Evolutionary conservation across 2,797 vertebrate species (phyloP), one percentile per base, ranked within the genome.

Genomic region (Picus viridis): DNA sequence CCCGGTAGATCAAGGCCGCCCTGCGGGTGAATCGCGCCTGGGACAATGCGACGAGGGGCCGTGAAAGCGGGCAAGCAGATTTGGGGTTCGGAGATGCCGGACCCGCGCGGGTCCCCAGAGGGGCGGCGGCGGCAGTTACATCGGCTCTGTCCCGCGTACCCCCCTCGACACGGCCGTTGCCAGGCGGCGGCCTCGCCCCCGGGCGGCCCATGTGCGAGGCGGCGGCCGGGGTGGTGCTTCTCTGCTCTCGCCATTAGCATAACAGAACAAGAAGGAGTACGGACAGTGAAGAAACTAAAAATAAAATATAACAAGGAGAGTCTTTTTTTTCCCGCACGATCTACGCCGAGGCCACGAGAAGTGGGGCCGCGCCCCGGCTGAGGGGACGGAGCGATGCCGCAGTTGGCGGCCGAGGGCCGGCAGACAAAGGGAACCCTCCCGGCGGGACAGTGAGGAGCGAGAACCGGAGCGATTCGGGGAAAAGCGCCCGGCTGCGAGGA

Each of bases 401-500:
- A 90, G 69, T 59, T 74, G 92, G 83, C 76, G 89, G 83, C 75
- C 54, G 63, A 65, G 54, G 89, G 67, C 71, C 86, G 74, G 71
- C 64, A 94, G 86, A 93, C 94, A 94, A 93, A 94, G 89, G 69
- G 76, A 80, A 16, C 36, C 57, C 67, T 57, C 71, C 62, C 67
- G 79, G 17, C 53, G 49, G 88, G 67, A 61, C 82, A 70, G 41
- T 39, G 18, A 36, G n/a, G 7, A 51, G 69, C 53, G 5, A 45
- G 39, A 41, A 69, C 20, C 56, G 19, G 62, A 45, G 53, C n/a
- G 27, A n/a, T 20, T 41, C 26, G 24, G 51, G 47, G 3, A 16
- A 36, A 56, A 12, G 39, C 30, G 22, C 43, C 59, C 22, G 30
- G 34, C 68, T 18, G 9, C 22, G 10, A 16, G 23, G n/a, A 23